phyloP scores from a whole-genome alignment of 2,113 vertebrate genomes.

The Thunnus maccoyii region DNA sequence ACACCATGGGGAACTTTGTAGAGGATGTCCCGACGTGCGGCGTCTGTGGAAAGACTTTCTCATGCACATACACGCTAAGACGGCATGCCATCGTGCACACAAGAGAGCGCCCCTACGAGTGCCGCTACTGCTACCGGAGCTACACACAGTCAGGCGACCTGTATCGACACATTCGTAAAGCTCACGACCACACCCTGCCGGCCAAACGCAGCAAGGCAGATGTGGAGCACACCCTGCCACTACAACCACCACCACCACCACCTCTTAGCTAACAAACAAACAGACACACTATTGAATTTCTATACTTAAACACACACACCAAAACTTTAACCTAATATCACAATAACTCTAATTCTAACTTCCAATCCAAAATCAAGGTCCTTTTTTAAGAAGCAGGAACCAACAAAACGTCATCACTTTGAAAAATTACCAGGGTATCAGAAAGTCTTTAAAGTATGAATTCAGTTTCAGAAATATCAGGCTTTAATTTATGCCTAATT shows the following conservation, averaged over 20 bases:
- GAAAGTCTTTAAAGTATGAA: background rate
- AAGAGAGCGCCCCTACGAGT: slow-evolving; percentile 92
- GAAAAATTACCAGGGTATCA: background rate
- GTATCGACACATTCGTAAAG: slow-evolving; percentile 94
- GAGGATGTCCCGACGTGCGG: slow-evolving; percentile 94
- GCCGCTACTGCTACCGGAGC: slow-evolving; percentile 93
- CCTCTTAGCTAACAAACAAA: slow-evolving; percentile 61
- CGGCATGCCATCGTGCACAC: slow-evolving; percentile 96
- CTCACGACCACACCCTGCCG: slow-evolving; percentile 88
- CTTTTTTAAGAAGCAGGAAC: no score
- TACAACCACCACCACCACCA: slow-evolving; percentile 59
- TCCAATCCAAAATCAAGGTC: no score
- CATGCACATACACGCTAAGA: slow-evolving; percentile 92
- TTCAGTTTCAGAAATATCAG: background rate
- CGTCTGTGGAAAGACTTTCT: slow-evolving; percentile 95
- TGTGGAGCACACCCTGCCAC: slow-evolving; percentile 57
- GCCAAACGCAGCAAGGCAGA: slow-evolving; percentile 89
- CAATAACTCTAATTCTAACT: background rate
- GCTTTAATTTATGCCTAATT: background rate
- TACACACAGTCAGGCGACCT: slow-evolving; percentile 96
- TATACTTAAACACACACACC: background rate
- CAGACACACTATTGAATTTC: background rate
- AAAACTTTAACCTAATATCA: background rate
- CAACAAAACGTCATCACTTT: background rate
- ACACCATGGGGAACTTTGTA: slow-evolving; percentile 86